Evolutionary conservation across 2,113 vertebrate species (phyloP), one percentile per base, ranked within the genome.

Genomic region (Enhydra lutris): DNA sequence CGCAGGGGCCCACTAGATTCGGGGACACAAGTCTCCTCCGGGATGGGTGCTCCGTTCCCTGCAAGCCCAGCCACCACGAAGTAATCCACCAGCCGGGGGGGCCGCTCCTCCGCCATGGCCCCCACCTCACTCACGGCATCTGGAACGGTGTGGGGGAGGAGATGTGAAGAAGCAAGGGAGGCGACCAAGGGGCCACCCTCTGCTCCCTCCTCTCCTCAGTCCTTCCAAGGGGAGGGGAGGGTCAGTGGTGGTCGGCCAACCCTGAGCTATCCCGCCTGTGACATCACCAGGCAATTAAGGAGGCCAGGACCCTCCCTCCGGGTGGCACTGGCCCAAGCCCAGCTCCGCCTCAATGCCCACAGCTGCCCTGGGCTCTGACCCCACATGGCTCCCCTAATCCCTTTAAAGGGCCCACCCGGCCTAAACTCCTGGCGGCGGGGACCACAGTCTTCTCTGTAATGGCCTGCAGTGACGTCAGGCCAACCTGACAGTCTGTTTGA

Each of bases 21-120:
- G 99, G 99, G 93, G 99, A 99, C 76, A 99, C 99, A 98, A 95
- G 98, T 15, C 98, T 98, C 94, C 96, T 98, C 80, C 97, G 99
- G 7, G 94, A 97, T 91, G 42, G 97, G 96, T 15, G 94, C 91
- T 89, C 97, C 96, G 4, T 89, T 76, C 36, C 97, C 97, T 0
- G 99, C 98, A 86, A 99, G 98, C 12, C 99, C 99, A 1, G 99
- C 99, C 96, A 99, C 99, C 97, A 99, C 99, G 23, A 99, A 99
- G 87, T 99, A 99, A 98, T 99, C 99, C 99, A 99, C 99, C 98
- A 99, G 99, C 98, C 99, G 99, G 5, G 99, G 99, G 96, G 99
- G 99, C 98, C 99, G 99, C 98, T 99, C 99, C 97, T 99, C 99
- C 17, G 99, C 98, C 99, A 99, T 99, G 99, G 95, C 98, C 98